Percentiles rank a stretch among this genome's conserved stretches.
phyloP scores from a whole-genome alignment of 2,797 vertebrate species.

The Dipus sagitta region DNA sequence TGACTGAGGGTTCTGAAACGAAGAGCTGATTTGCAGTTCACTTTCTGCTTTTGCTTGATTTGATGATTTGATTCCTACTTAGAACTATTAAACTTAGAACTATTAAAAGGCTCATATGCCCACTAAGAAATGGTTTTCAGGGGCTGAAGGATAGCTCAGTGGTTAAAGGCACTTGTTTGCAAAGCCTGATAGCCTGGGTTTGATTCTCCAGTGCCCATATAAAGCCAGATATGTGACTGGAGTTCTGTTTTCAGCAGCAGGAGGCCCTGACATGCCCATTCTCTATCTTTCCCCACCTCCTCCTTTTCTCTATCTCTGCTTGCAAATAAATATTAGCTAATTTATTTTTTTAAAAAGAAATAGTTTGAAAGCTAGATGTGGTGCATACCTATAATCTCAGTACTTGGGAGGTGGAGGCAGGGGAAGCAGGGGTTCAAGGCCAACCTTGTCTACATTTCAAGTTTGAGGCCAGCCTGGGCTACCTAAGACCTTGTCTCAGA shows the following conservation, averaged over 20 bases:
- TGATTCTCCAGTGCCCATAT: no score
- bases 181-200: no score
- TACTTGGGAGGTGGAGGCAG: neutral
- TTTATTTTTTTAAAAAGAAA: neutral
- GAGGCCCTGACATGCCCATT: no score
- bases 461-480: no score
- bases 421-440: neutral
- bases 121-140: conserved; percentile 14
- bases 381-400: neutral
- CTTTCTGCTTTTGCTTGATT: neutral
- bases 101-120: neutral
- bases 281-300: no score
- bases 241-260: no score
- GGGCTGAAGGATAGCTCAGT: no score
- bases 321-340: no score
- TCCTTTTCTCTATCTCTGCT: no score
- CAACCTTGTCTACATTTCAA: neutral
- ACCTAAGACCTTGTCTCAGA: neutral
- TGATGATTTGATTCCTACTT: neutral
- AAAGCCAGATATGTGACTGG: no score
- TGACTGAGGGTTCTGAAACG: conserved; percentile 38
- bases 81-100: neutral
- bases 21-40: conserved; percentile 31
- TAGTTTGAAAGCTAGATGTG: neutral
- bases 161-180: no score